phyloP scores from a whole-genome alignment of 2,797 vertebrate species.

The Artibeus lituratus region DNA sequence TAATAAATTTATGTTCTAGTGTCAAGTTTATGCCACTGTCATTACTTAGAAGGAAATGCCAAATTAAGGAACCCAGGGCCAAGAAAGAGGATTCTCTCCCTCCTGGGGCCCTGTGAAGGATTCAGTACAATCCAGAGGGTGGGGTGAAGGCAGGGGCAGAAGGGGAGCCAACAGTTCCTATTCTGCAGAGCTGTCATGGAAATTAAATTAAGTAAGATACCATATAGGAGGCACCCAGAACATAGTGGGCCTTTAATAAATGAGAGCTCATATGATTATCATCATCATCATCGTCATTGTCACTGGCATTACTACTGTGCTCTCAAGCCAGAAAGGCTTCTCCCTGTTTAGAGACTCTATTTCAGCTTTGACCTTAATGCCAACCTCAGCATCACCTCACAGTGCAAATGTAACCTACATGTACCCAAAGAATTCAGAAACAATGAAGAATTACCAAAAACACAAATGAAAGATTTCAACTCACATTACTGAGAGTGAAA shows the following conservation, averaged over 20 bases:
- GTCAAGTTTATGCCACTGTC: background rate
- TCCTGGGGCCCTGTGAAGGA: background rate
- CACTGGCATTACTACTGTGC: no score
- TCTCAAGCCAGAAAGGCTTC: background rate
- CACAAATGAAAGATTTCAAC: background rate
- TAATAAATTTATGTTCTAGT: background rate
- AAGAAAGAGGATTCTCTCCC: background rate
- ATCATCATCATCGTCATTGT: rapidly evolving
- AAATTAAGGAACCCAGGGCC: background rate
- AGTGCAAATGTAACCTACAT: background rate
- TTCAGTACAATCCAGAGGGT: background rate
- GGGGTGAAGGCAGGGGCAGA: background rate
- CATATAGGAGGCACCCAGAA: background rate
- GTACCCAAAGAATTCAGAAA: background rate
- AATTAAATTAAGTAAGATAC: background rate
- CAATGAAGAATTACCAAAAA: background rate
- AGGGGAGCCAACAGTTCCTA: background rate
- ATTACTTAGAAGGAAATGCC: background rate
- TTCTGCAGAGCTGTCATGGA: background rate
- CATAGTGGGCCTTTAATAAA: background rate
- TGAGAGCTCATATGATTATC: no score
- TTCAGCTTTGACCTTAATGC: background rate
- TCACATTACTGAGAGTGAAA: background rate
- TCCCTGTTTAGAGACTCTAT: background rate
- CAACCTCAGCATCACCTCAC: background rate